phyloP scores from a whole-genome alignment of 92 coral and sea anemone species.

The Porites cylindrica region DNA sequence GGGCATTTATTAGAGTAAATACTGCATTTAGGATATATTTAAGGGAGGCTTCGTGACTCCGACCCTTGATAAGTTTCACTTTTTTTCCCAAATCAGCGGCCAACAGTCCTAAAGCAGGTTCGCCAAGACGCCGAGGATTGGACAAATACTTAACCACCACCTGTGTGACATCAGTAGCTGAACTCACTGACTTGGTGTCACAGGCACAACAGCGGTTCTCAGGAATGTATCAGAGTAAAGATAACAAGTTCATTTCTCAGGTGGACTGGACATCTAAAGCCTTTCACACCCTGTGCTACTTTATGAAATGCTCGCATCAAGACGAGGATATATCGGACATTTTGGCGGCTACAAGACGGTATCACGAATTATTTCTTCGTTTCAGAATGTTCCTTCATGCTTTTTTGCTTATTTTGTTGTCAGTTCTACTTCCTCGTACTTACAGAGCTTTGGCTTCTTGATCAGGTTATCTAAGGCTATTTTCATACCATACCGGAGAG shows the following conservation, averaged over 20 bases:
- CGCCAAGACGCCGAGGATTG: slow-evolving; percentile 43
- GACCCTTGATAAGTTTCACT: not conserved
- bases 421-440: not conserved
- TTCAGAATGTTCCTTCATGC: not conserved
- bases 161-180: slow-evolving; percentile 80
- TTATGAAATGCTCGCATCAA: slow-evolving; percentile 81
- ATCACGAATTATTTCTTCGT: not conserved
- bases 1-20: no score
- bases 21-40: no score
- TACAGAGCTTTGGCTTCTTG: no score
- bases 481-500: no score
- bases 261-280: slow-evolving; percentile 82
- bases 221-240: slow-evolving; percentile 77
- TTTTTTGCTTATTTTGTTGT: not conserved
- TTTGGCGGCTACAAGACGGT: slow-evolving; percentile 79
- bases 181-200: slow-evolving; percentile 67
- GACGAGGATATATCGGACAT: slow-evolving; percentile 70
- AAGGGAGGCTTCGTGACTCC: no score
- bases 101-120: slow-evolving; percentile 33
- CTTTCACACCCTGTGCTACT: slow-evolving; percentile 66
- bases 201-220: slow-evolving; percentile 78
- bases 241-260: slow-evolving; percentile 76
- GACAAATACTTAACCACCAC: slow-evolving; percentile 80
- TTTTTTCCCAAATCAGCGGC: not conserved
- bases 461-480: no score